Evolutionary conservation across 2,888 invertebrate species (phyloP).

Genomic region (Acanthosepion lycidas): DNA sequence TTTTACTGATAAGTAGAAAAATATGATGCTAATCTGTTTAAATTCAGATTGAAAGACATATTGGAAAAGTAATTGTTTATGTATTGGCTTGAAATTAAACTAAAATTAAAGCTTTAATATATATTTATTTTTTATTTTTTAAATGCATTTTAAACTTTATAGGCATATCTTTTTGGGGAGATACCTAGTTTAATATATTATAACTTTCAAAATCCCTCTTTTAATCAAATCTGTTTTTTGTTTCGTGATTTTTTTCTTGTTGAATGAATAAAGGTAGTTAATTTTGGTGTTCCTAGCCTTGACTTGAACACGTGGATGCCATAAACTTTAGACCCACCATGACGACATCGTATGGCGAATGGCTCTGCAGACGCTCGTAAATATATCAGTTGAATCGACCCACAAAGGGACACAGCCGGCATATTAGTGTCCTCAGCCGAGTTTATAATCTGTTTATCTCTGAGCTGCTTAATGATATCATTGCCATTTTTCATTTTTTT

Average conservation of each 20-base stretch:
- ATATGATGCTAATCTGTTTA: no score
- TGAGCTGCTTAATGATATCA: background rate
- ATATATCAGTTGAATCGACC: background rate
- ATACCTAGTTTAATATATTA: no score
- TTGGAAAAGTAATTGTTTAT: no score
- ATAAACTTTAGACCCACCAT: background rate
- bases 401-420: background rate
- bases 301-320: background rate
- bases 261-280: background rate
- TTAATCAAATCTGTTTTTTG: background rate
- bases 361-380: background rate
- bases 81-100: no score
- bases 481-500: slow-evolving; percentile 1
- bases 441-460: background rate
- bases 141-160: no score
- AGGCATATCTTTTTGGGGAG: no score
- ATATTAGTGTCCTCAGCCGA: background rate
- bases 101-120: no score
- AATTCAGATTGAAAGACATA: no score
- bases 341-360: background rate
- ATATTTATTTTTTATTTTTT: no score
- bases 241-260: background rate
- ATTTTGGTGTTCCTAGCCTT: background rate
- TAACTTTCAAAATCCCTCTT: background rate
- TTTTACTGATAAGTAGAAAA: no score